Base-by-base conservation (phyloP, 2,113 vertebrate species). In the Zingel zingel region DNA sequence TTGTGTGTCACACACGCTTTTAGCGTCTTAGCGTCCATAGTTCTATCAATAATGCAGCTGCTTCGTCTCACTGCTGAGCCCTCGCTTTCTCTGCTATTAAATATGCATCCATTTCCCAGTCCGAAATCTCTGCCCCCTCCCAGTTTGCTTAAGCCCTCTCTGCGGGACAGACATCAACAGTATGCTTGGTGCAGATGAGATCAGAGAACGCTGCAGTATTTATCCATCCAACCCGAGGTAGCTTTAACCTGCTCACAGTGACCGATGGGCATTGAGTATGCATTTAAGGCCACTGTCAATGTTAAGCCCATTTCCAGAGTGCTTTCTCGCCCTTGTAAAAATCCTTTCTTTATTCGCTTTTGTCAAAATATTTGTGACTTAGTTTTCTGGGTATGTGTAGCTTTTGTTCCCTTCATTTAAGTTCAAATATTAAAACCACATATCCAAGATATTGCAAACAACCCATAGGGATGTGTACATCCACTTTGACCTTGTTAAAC, bases 1-100 rank as follows among this genome's bases (percentile, higher is more conserved):
- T 53, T 5, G 8, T 81, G 82, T 59, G 66, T 65, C 76, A 58
- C 83, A 66, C 78, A 62, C 16, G 77, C 81, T 88, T 89, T 90
- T 88, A 91, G 70, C 73, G 88, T 89, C 77, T 92, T 86, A 25
- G 69, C 92, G 86, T 91, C 88, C 76, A 39, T 81, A 63, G 71
- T 80, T 81, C 48, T 63, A 94, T 95, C 82, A 95, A 94, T 94
- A 92, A 95, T 95, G 91, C 82, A 94, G 79, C 70, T 25, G 51
- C 65, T 86, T 91, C 83, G 86, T 86, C 87, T 89, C 80, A 43
- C 85, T 88, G 82, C 82, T 54, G 75, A 86, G 82, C 74, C 84
- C 61, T 68, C 19, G 81, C 91, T 94, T 91, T 92, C 90, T 81
- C 78, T 75, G 19, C 74, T 76, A 94, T 95, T 93, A 94, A 95